Evolutionary conservation across 2,113 vertebrate genomes (phyloP), one percentile per base, ranked within the genome.

Genomic region (Salvator merianae): DNA sequence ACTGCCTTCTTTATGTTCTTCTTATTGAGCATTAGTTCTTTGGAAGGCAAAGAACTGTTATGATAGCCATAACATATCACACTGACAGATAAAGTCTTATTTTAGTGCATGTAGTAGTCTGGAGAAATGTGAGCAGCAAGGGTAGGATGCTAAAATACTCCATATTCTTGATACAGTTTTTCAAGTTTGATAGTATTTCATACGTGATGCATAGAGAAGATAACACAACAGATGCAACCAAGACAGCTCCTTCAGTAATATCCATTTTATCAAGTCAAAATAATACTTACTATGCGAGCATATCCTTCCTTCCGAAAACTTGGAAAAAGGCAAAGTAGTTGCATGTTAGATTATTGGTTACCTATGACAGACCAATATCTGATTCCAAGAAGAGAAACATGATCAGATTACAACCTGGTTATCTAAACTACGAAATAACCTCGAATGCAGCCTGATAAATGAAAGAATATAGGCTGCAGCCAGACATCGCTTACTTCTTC

Each of bases 61-160:
- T n/a, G 83, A 71, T 90, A 92, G 85, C 28, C 76, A 34, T 74
- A 73, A 88, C 89, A 86, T 85, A 87, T 43, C 4, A 1, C 86
- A 72, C 69, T 79, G 77, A 59, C 85, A 85, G 72, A 87, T 3
- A 82, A 75, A 71, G 81, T 70, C 83, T 86, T 43, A 73, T 86
- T 87, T 89, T 83, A 55, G 70, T 70, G 7, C 36, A 89, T 88
- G 83, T 88, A 85, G 86, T 83, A 75, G 82, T 87, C 73, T 84
- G 69, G 73, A 91, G 75, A 93, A 91, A 81, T 85, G 80, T 72
- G 76, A 90, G 86, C 38, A 89, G 74, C 77, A 9, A 1, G 1
- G 50, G 59, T 65, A 1, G 55, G 47, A 88, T 92, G 85, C 86
- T 89, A 86, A 86, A 76, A 87, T 26, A 1, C 90, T 88, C 87